These are phyloP conservation scores for Spatulosminthurus flaviceps DNA, from an alignment of 2,888 invertebrate genomes.

Conservation along the genomic window DNA sequence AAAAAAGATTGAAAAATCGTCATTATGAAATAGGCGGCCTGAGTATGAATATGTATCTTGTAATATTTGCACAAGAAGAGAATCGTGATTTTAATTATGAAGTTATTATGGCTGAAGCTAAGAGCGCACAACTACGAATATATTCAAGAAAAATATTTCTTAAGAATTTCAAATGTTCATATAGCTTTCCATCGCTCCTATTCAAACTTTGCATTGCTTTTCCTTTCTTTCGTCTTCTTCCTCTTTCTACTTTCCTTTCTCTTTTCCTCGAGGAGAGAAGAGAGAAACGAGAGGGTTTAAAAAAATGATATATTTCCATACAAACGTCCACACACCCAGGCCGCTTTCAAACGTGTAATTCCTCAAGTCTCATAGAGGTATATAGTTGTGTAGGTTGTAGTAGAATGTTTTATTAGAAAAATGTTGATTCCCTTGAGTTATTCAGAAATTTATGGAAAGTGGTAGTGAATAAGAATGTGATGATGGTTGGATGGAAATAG, in stretches of 20 bases:
- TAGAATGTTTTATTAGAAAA: conserved; percentile 33
- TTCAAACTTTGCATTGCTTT: conserved; percentile 12
- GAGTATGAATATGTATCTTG: not conserved
- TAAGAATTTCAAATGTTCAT: conserved; percentile 10
- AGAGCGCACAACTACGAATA: not conserved
- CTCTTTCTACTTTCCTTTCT: not conserved
- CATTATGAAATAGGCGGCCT: not conserved
- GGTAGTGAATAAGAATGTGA: conserved; percentile 28
- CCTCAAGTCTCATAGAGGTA: not conserved
- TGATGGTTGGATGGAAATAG: conserved; percentile 29
- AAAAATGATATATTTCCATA: not conserved
- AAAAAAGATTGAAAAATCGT: not conserved
- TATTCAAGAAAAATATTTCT: not conserved
- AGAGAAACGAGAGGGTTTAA: too few species aligned
- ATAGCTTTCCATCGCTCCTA: not conserved
- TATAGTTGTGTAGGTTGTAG: not conserved
- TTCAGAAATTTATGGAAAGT: conserved; percentile 41
- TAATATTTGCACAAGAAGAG: not conserved
- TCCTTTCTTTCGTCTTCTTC: too few species aligned
- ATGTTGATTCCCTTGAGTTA: conserved; percentile 38
- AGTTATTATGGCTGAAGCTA: not conserved
- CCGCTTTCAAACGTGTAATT: not conserved
- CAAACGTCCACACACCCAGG: not conserved
- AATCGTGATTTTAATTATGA: not conserved
- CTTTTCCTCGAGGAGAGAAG: not conserved